Evolutionary conservation across 2,113 vertebrate species (phyloP).

Genomic region (Gobiocypris rarus): DNA sequence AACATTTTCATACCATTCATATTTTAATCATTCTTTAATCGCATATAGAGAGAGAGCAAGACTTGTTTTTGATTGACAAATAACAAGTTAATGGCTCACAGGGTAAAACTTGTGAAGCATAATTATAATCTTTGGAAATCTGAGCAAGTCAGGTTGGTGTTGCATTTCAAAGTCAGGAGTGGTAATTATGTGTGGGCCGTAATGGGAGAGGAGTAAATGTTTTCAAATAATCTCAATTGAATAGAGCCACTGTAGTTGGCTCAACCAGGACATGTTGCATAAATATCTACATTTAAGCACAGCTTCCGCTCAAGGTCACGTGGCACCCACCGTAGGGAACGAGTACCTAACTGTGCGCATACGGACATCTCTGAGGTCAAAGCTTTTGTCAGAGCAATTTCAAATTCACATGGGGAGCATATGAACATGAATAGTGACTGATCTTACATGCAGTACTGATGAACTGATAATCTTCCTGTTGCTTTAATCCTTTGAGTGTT

Average conservation of each 20-base stretch:
- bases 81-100: constrained; percentile 47
- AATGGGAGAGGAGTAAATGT: constrained; percentile 56
- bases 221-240: constrained; percentile 46
- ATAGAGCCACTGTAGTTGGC: constrained; percentile 14
- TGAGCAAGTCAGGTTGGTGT: constrained; percentile 23
- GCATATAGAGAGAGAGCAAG: neutral
- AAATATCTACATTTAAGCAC: constrained; percentile 37
- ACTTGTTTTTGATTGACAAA: constrained; percentile 45
- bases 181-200: constrained; percentile 51
- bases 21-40: constrained; percentile 26
- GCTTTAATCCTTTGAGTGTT: constrained; percentile 55
- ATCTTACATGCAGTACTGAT: constrained; percentile 56
- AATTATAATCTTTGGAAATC: constrained; percentile 50
- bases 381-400: constrained; percentile 59
- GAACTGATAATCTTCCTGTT: constrained; percentile 56
- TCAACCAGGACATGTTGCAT: constrained; percentile 30
- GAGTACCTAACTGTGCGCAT: neutral
- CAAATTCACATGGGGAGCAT: constrained; percentile 36
- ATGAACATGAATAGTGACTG: constrained; percentile 50
- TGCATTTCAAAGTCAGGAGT: constrained; percentile 31
- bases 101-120: constrained; percentile 13
- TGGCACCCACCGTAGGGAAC: neutral
- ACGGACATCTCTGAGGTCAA: constrained; percentile 49
- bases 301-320: neutral
- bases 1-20: neutral